Evolutionary conservation across 2,797 vertebrate genomes (phyloP).

Genomic region (Tolypeutes matacus): DNA sequence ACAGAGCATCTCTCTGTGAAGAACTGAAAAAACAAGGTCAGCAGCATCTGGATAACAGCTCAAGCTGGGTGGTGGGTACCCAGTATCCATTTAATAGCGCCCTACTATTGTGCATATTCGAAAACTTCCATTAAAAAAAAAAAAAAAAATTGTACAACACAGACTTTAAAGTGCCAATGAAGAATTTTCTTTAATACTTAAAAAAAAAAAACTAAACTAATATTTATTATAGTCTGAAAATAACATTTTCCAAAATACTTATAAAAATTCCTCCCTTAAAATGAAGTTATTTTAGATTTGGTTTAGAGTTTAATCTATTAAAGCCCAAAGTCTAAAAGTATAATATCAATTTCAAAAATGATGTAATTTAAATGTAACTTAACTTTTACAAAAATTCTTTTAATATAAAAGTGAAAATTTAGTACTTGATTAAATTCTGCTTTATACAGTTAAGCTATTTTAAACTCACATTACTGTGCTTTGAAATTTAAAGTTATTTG

Average conservation of each 20-base stretch:
- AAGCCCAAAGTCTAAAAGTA: slow-evolving; percentile 24
- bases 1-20: not conserved
- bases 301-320: slow-evolving; percentile 49
- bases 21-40: not conserved
- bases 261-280: slow-evolving; percentile 39
- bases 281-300: not conserved
- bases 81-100: not conserved
- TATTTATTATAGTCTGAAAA: slow-evolving; percentile 13
- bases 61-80: not conserved
- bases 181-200: slow-evolving; percentile 13
- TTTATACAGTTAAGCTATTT: not conserved
- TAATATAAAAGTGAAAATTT: slow-evolving; percentile 36
- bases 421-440: slow-evolving; percentile 17
- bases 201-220: slow-evolving; percentile 25
- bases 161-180: not conserved
- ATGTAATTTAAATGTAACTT: not conserved
- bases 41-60: not conserved
- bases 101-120: not conserved
- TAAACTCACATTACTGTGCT: not conserved
- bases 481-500: slow-evolving; percentile 57
- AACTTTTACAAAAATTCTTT: not conserved
- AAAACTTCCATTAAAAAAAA: slow-evolving; percentile 38
- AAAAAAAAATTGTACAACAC: not conserved
- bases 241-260: not conserved
- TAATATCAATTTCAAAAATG: slow-evolving; percentile 14